These are phyloP conservation scores for Haliclystus octoradiatus DNA, from an alignment of 30 jellyfish, hydroid and myxozoan species.

Conservation along the genomic window DNA sequence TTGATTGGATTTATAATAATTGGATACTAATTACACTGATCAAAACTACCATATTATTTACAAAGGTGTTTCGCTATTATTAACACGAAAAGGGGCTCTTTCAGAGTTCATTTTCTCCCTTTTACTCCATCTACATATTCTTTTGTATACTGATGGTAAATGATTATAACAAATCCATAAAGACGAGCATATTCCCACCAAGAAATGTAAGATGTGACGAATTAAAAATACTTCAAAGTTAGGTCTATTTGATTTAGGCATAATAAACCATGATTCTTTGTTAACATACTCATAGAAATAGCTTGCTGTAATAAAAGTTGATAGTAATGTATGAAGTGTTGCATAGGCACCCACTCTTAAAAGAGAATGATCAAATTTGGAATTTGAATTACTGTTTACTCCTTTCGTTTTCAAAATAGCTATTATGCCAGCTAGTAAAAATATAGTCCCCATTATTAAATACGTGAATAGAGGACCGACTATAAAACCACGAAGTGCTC, in stretches of 20 bases:
- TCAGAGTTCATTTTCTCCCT: no score
- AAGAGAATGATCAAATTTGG: constrained; percentile 36
- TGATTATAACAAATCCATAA: constrained; percentile 71
- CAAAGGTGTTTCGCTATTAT: no score
- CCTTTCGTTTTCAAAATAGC: constrained; percentile 64
- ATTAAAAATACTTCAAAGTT: constrained; percentile 75
- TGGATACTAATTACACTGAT: no score
- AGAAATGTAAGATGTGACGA: constrained; percentile 63
- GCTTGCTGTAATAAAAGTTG: constrained; percentile 76
- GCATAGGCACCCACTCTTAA: constrained; percentile 70
- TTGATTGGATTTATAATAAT: no score
- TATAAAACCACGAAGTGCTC: constrained; percentile 79
- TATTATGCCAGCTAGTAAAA: constrained; percentile 74
- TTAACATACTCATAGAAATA: constrained; percentile 90
- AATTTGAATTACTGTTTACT: constrained; percentile 25
- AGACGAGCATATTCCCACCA: constrained; percentile 69
- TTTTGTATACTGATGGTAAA: constrained; percentile 27
- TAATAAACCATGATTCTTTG: constrained; percentile 73
- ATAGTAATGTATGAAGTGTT: constrained; percentile 56
- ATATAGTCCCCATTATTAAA: constrained; percentile 78
- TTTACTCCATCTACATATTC: no score
- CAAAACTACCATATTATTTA: no score
- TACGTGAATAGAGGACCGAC: constrained; percentile 91
- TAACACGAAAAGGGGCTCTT: no score
- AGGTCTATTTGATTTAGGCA: constrained; percentile 81